Conservation (phyloP, 64 coral and sea anemone species). For the Stylophora pistillata region DNA sequence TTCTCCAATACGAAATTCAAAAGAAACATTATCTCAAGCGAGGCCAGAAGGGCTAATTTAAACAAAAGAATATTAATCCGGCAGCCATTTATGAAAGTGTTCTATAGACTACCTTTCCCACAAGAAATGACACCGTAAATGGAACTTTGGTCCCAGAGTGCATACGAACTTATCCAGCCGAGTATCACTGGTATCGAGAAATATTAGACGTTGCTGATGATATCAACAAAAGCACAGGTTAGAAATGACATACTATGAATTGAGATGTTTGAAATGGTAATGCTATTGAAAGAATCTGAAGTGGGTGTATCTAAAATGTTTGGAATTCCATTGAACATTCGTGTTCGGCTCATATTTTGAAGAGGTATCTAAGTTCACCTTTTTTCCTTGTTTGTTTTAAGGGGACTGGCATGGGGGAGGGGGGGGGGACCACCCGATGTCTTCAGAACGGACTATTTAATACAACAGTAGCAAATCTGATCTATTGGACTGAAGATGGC, state of each 20-base stretch:
- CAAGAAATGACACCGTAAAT: neutral
- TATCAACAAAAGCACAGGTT: slow-evolving; percentile 47
- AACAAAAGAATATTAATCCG: too few relatives aligned
- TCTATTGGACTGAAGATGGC: slow-evolving; percentile 11
- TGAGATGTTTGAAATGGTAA: neutral
- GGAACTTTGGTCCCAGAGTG: slow-evolving; percentile 53
- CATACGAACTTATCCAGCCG: slow-evolving; percentile 36
- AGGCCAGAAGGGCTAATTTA: too few relatives aligned
- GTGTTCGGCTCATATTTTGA: too few relatives aligned
- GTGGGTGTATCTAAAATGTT: too few relatives aligned
- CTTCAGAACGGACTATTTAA: neutral
- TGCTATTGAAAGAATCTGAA: too few relatives aligned
- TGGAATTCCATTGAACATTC: too few relatives aligned
- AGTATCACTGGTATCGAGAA: slow-evolving; percentile 90
- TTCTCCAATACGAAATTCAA: too few relatives aligned
- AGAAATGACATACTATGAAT: neutral
- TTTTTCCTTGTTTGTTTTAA: too few relatives aligned
- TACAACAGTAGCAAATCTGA: neutral
- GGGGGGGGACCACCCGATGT: neutral
- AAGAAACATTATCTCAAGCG: too few relatives aligned
- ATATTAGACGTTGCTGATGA: slow-evolving; percentile 71
- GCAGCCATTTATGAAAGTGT: too few relatives aligned
- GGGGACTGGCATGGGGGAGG: too few relatives aligned
- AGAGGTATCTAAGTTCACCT: too few relatives aligned
- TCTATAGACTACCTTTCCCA: slow-evolving; percentile 62